Evolutionary conservation across 1,140 invertebrate genomes (phyloP).

Genomic region (Heliconius himera): DNA sequence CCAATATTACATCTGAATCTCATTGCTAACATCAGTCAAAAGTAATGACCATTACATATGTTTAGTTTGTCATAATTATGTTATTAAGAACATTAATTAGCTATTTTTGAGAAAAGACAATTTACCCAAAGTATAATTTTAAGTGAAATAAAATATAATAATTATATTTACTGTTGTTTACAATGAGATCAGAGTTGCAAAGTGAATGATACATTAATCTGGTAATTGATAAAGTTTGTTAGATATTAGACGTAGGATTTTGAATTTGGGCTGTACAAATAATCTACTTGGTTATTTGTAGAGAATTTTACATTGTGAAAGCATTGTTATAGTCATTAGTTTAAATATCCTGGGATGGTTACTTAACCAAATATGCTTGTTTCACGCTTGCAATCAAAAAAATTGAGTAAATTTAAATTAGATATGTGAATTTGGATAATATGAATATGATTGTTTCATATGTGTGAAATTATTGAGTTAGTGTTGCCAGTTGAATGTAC

Average conservation of each 20-base stretch:
- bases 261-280: constrained; percentile 78
- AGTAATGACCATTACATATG: constrained; percentile 51
- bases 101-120: constrained; percentile 12
- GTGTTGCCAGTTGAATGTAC: neutral
- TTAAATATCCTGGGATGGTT: constrained; percentile 63
- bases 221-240: constrained; percentile 71
- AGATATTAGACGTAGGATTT: constrained; percentile 77
- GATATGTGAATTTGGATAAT: constrained; percentile 6
- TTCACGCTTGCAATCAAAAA: constrained; percentile 4
- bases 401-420: neutral
- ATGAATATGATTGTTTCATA: neutral
- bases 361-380: constrained; percentile 54
- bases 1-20: constrained; percentile 43
- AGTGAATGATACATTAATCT: constrained; percentile 34
- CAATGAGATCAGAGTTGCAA: constrained; percentile 16
- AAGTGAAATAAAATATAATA: constrained; percentile 5
- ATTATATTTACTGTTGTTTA: constrained; percentile 27
- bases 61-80: neutral
- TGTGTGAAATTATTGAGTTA: constrained; percentile 12
- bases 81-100: neutral
- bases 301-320: constrained; percentile 75
- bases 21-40: constrained; percentile 72
- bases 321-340: constrained; percentile 72
- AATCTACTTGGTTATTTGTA: constrained; percentile 76
- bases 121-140: constrained; percentile 19